Conservation (phyloP, 1,140 invertebrate species). For the Paracyclopina nana region DNA sequence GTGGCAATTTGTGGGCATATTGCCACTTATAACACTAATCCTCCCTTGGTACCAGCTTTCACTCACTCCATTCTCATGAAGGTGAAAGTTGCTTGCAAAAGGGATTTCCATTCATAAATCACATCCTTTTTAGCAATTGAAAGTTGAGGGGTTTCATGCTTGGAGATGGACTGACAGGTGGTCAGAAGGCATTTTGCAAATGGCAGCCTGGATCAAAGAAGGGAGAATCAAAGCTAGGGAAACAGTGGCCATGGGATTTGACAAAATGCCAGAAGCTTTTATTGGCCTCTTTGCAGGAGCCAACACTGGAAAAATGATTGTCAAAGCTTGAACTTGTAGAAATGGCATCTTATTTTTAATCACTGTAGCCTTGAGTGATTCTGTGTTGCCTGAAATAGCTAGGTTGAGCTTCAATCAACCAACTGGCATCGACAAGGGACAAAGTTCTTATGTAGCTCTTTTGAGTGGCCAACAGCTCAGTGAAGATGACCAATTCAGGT, state of each 20-base stretch:
- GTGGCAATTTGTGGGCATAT: conserved; percentile 20
- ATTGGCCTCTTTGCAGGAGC: conserved; percentile 36
- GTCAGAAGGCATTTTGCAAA: conserved; percentile 34
- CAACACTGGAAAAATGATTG: conserved; percentile 41
- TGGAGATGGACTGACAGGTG: conserved; percentile 30
- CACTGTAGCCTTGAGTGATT: background rate
- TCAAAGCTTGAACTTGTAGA: conserved; percentile 32
- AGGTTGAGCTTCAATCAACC: conserved; percentile 39
- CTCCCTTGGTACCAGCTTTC: background rate
- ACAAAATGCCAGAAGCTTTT: conserved; percentile 40
- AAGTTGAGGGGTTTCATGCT: conserved; percentile 39
- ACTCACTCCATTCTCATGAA: background rate
- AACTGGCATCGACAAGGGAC: conserved; percentile 47
- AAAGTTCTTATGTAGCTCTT: conserved; percentile 58
- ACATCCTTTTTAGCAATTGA: conserved; percentile 29
- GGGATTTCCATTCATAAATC: background rate
- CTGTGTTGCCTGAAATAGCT: conserved; percentile 21
- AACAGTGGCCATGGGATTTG: conserved; percentile 39
- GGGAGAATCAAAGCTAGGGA: conserved; percentile 40
- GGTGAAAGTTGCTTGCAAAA: background rate
- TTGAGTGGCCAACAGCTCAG: conserved; percentile 64
- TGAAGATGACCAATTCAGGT: conserved; percentile 60
- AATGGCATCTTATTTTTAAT: background rate
- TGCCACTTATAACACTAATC: conserved; percentile 18
- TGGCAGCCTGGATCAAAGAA: conserved; percentile 38